These are phyloP conservation scores for Hetaerina americana DNA, from an alignment of 1,140 invertebrate species.

Conservation along the genomic window DNA sequence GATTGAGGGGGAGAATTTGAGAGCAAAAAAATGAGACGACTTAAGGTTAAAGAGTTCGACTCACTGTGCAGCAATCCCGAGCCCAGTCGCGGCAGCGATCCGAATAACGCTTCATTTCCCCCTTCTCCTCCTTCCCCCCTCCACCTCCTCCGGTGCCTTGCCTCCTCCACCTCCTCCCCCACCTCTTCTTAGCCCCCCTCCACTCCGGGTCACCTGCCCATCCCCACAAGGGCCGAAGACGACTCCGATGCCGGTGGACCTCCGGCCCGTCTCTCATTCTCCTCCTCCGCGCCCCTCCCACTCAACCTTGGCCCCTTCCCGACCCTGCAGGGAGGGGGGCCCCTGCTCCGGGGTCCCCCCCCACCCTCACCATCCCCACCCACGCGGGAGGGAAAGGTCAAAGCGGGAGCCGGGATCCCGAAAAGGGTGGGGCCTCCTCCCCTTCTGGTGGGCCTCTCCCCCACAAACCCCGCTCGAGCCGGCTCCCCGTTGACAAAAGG, in stretches of 20 bases:
- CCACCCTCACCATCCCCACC: not conserved
- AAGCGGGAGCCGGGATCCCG: too few species aligned
- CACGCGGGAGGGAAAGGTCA: too few species aligned
- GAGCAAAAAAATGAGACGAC: too few species aligned
- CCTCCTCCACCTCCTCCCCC: not conserved
- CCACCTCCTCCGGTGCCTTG: not conserved
- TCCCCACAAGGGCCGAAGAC: not conserved
- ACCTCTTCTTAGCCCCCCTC: not conserved
- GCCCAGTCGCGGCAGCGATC: not conserved
- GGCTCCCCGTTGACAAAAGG: too few species aligned
- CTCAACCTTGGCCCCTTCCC: not conserved
- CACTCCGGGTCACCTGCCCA: not conserved
- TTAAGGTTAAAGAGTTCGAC: too few species aligned
- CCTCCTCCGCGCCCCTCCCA: not conserved
- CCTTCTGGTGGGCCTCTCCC: too few species aligned
- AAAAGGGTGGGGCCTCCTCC: too few species aligned
- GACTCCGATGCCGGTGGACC: not conserved
- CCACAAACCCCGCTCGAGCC: too few species aligned
- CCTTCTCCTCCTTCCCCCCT: not conserved
- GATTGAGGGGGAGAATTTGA: too few species aligned
- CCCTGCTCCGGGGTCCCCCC: not conserved
- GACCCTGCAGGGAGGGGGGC: too few species aligned
- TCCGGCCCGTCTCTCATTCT: not conserved
- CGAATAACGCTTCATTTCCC: not conserved
- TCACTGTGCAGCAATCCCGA: not conserved